A percentile compares a stretch with the other conserved stretches of the same genome.
These are phyloP conservation scores for Mobula birostris DNA, from an alignment of 2,113 vertebrate genomes.

Conservation along the genomic window DNA sequence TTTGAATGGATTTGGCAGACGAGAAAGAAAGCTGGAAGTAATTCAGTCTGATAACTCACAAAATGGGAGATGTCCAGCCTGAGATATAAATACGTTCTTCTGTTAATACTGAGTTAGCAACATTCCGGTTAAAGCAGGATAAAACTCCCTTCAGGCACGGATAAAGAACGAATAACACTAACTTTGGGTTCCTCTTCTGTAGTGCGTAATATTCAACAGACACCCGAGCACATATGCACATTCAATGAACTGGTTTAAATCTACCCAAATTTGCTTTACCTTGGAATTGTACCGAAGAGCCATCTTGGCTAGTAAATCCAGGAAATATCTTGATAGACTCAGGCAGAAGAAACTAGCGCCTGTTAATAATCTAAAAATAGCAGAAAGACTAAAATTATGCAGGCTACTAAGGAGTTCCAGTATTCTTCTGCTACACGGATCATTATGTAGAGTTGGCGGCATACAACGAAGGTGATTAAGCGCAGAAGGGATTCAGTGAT, in stretches of 20 bases:
- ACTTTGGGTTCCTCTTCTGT: background rate
- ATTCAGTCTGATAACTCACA: background rate
- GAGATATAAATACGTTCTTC: background rate
- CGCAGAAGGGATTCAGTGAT: background rate
- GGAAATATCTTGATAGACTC: background rate
- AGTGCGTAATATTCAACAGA: background rate
- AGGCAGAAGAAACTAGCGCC: background rate
- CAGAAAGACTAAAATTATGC: too few species aligned
- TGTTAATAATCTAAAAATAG: background rate
- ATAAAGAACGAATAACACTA: background rate
- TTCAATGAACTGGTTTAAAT: background rate
- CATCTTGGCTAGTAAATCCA: background rate
- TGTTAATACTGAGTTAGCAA: background rate
- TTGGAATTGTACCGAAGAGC: background rate
- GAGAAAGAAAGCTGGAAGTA: background rate
- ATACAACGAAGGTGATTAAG: background rate
- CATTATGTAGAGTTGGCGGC: background rate
- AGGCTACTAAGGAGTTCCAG: background rate
- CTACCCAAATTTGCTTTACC: background rate
- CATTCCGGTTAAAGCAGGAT: background rate
- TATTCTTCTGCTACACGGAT: background rate
- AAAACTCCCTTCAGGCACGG: background rate
- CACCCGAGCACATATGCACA: background rate
- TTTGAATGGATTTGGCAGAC: background rate
- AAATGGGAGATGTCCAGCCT: background rate